Evolutionary conservation across 2,888 invertebrate genomes (phyloP), one percentile per base, ranked within the genome.

Genomic region (Drosophila melanosoma): DNA sequence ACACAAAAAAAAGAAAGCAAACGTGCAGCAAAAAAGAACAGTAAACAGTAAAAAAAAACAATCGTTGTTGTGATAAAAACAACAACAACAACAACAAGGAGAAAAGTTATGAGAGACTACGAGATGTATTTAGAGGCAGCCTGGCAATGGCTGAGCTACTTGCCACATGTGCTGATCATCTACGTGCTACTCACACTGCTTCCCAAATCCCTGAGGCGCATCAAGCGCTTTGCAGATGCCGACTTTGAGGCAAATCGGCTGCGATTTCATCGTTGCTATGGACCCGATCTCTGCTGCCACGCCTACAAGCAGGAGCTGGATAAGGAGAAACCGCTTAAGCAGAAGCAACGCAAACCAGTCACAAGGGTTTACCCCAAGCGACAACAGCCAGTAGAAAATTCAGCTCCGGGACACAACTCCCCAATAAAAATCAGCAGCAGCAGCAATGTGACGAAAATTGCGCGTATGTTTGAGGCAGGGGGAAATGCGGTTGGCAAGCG

Each of bases 401-500:
- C 45, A 67, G n/a, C 58, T 23, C 58, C 7, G 49, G 33, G 23
- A 53, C 72, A 17, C 35, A 76, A 12, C 77, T 81, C 1, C 79
- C 84, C 5, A 81, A 45, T 26, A 45, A 45, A 23, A 45, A 45
- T 45, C 15, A 23, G 23, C 45, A 84, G 61, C 84, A 87, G 15
- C 48, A 92, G 87, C 51, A 86, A 92, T 76, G 93, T 93, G 35
- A 92, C 91, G 66, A 91, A 93, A 76, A 93, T 93, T 6, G 93
- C 93, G 15, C 87, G 91, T 67, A 92, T 92, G 92, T 93, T 93
- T 63, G 93, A 93, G 73, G 85, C 89, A 66, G 92, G 92, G 66
- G 92, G 92, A 59, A 80, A 56, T 23, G 72, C 83, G 1, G 23
- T 20, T 23, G 8, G 23, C 45, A 80, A 73, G 12, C 90, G 91